Base-by-base conservation (phyloP, 2,113 vertebrate genomes). In the Oceanites oceanicus region DNA sequence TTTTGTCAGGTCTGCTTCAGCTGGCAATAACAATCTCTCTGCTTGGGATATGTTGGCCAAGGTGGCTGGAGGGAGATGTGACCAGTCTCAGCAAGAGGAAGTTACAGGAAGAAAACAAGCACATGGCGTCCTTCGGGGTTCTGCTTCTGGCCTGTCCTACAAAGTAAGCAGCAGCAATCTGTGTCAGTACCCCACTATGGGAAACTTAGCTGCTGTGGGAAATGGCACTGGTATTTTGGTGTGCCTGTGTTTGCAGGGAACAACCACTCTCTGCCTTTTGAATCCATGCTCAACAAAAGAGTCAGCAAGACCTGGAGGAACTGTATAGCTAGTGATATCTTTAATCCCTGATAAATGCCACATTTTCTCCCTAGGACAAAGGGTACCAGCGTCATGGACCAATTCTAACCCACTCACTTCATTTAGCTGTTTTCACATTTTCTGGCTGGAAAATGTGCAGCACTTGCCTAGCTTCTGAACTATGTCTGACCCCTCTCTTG, bases 51-150 rank as follows among this genome's bases (percentile, higher is more conserved):
- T 10, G 15, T 32, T 53, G 40, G 27, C 66, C 50, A 42, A 34
- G 22, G 29, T 47, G 34, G 14, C n/a, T 90, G 63, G 36, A 80
- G 27, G 27, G 11, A 82, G 44, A 29, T 22, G 6, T 21, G 16
- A 82, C 34, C 27, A 26, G 6, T 45, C 14, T 80, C 34, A 84
- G 50, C 23, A 62, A 47, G 12, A 85, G 26, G 40, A 90, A 36
- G 23, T 34, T 65, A 22, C 1, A 47, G 49, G 71, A 93, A 70
- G 58, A 90, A 45, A 32, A 58, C 13, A 73, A 86, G 45, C 45
- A 53, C 4, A 4, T 10, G 25, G 10, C 6, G 3, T 83, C 25
- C 23, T 38, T 49, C 0, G 0, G 36, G 11, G 29, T 17, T 75
- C 47, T 91, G 61, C 53, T 92, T 79, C 71, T 86, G 59, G 36